These are phyloP conservation scores for Cottoperca gobio DNA, from an alignment of 2,797 vertebrate species.

Conservation along the genomic window DNA sequence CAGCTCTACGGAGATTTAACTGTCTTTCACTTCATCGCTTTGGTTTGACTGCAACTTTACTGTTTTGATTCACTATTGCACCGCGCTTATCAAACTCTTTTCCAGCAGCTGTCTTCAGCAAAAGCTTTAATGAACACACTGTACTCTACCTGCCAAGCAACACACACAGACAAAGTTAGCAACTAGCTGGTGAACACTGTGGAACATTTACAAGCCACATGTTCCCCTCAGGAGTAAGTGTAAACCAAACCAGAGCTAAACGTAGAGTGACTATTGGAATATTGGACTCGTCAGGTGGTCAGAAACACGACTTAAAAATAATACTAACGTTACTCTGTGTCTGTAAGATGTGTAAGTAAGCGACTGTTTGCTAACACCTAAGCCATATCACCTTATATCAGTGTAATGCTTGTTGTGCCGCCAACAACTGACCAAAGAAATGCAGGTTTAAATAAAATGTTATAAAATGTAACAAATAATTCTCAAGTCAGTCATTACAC, in stretches of 20 bases:
- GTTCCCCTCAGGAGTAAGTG: background rate
- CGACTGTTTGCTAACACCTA: background rate
- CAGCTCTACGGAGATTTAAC: background rate
- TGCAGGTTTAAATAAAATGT: background rate
- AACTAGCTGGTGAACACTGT: background rate
- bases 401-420: background rate
- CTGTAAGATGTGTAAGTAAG: background rate
- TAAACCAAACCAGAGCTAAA: background rate
- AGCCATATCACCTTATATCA: background rate
- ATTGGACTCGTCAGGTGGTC: background rate
- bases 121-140: background rate
- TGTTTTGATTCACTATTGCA: conserved; percentile 2
- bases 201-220: background rate
- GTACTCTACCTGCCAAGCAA: too few species aligned
- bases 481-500: background rate
- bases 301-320: background rate
- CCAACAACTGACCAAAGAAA: too few species aligned
- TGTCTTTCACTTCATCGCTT: conserved; percentile 6
- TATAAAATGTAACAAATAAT: background rate
- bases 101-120: background rate
- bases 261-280: background rate
- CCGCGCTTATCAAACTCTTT: background rate
- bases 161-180: background rate
- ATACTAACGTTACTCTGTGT: background rate
- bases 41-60: background rate